Evolutionary conservation across 2,113 vertebrate genomes (phyloP).

Genomic region (Pardalotus punctatus): DNA sequence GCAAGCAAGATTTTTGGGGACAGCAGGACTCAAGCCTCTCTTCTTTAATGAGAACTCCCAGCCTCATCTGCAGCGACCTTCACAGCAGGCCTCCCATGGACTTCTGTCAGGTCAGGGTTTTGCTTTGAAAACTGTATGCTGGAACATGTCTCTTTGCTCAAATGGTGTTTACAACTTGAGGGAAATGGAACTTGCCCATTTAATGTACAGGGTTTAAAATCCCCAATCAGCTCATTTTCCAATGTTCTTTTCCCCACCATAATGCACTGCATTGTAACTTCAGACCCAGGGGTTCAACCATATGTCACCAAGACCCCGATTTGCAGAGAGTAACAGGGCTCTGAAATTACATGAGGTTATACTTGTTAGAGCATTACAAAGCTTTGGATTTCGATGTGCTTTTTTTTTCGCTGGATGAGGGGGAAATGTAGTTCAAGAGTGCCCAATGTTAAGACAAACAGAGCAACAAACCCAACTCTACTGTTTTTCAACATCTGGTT

Average conservation of each 20-base stretch:
- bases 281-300: background rate
- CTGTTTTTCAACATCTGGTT: background rate
- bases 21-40: background rate
- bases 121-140: background rate
- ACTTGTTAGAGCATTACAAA: background rate
- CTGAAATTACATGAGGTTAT: background rate
- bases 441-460: background rate
- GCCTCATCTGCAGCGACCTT: background rate
- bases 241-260: background rate
- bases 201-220: background rate
- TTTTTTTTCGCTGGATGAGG: background rate
- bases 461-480: background rate
- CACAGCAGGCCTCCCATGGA: background rate
- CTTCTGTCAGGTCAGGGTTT: background rate
- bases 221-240: background rate
- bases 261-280: background rate
- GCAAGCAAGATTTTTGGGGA: background rate
- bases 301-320: background rate
- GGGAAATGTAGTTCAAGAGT: background rate
- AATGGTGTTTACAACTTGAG: background rate
- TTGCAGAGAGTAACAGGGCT: background rate
- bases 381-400: background rate
- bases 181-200: background rate
- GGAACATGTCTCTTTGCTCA: background rate
- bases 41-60: background rate